A percentile compares a stretch with the other conserved stretches of the same genome.
Conservation (phyloP, 2,797 vertebrate genomes). For the Tokudaia muenninki region DNA sequence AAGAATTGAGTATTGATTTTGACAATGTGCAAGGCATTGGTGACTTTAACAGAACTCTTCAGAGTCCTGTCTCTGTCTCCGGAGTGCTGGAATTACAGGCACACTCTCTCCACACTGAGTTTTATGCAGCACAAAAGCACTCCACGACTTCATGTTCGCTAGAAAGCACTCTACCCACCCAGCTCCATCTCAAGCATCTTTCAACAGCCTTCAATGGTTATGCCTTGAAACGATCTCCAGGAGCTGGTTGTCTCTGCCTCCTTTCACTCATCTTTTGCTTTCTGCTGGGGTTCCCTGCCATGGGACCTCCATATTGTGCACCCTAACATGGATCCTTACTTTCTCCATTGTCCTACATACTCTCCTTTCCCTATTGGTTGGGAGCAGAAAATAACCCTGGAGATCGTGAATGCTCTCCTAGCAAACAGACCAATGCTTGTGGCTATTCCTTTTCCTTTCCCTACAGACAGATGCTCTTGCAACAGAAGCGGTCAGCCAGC, state of each 20-base stretch:
- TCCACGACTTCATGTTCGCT: too few species aligned
- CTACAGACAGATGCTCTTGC: conserved; percentile 42
- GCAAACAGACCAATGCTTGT: not conserved
- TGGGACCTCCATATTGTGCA: not conserved
- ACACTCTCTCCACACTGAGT: not conserved
- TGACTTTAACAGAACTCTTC: not conserved
- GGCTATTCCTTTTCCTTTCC: not conserved
- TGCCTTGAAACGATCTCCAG: not conserved
- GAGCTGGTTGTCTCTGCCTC: not conserved
- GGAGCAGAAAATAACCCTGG: not conserved
- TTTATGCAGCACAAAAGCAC: not conserved
- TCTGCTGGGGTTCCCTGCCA: not conserved
- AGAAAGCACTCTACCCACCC: not conserved
- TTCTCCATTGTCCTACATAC: not conserved
- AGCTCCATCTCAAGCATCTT: not conserved
- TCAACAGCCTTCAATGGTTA: not conserved
- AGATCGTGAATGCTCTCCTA: conserved; percentile 13
- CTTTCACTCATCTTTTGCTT: not conserved
- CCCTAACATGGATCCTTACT: not conserved
- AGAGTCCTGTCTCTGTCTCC: too few species aligned
- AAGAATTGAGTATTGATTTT: not conserved
- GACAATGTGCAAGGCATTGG: not conserved
- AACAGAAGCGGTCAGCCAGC: conserved; percentile 16
- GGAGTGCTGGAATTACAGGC: not conserved
- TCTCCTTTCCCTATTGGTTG: not conserved